A percentile compares a stretch with the other conserved stretches of the same genome.
phyloP scores from a whole-genome alignment of 2,797 vertebrate genomes.

The Lerista edwardsae region DNA sequence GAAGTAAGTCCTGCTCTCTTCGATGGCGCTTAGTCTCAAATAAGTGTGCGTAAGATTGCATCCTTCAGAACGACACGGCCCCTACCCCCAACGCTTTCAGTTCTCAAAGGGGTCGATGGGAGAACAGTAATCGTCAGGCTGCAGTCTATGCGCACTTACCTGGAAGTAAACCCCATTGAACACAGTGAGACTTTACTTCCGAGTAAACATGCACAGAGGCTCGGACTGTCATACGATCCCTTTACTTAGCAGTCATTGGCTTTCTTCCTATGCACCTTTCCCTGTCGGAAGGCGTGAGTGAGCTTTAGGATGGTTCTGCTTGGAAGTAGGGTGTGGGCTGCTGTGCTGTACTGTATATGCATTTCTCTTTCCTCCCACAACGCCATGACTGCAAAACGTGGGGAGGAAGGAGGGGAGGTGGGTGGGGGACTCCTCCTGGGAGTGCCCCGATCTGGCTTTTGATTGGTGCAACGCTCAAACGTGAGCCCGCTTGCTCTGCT shows the following conservation, averaged over 20 bases:
- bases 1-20: too few species aligned
- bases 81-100: not conserved
- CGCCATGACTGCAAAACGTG: constrained; percentile 73
- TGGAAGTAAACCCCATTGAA: not conserved
- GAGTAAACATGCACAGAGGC: not conserved
- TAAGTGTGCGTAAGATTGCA: not conserved
- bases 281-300: not conserved
- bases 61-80: not conserved
- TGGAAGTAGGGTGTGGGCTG: constrained; percentile 30
- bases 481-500: constrained; percentile 8
- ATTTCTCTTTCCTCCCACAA: constrained; percentile 43
- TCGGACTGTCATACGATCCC: not conserved
- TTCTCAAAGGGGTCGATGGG: not conserved
- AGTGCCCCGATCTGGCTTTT: constrained; percentile 49
- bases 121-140: too few species aligned
- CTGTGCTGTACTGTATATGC: not conserved
- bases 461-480: constrained; percentile 65
- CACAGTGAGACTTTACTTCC: not conserved
- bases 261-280: not conserved
- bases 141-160: not conserved
- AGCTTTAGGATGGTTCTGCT: not conserved
- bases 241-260: not conserved
- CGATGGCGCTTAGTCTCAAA: too few species aligned
- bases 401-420: constrained; percentile 57
- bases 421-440: constrained; percentile 52